A percentile compares a stretch with the other conserved stretches of the same genome.
Evolutionary conservation across 2,797 vertebrate genomes (phyloP).

Genomic region (Perodicticus potto): DNA sequence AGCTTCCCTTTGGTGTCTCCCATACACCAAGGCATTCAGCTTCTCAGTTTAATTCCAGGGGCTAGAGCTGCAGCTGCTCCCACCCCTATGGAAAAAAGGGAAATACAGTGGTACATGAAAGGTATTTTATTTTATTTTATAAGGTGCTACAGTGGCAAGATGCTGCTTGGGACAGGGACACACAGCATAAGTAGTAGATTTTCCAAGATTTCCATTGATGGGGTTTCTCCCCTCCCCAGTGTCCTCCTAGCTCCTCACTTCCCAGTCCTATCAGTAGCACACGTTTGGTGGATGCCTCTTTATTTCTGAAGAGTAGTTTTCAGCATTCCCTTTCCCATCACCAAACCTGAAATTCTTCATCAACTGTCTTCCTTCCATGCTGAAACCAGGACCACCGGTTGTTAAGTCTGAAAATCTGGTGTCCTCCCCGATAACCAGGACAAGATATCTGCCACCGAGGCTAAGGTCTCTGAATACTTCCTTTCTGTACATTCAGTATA

Average conservation of each 20-base stretch:
- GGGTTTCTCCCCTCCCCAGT: not conserved
- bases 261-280: not conserved
- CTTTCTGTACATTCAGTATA: slow-evolving; percentile 70
- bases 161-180: not conserved
- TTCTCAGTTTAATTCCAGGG: not conserved
- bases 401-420: slow-evolving; percentile 45
- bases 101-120: not conserved
- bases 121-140: not conserved
- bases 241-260: not conserved
- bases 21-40: not conserved
- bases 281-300: not conserved
- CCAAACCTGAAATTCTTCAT: slow-evolving; percentile 49
- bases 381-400: slow-evolving; percentile 27
- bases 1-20: not conserved
- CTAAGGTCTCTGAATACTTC: slow-evolving; percentile 62
- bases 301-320: slow-evolving; percentile 32
- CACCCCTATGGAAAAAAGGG: not conserved
- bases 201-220: not conserved
- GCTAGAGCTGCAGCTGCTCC: not conserved
- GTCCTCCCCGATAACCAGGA: not conserved
- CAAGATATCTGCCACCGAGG: not conserved
- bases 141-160: slow-evolving; percentile 23
- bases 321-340: not conserved
- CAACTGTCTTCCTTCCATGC: not conserved
- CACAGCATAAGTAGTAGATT: not conserved